Percentiles rank a stretch among this genome's conserved stretches.
These are phyloP conservation scores for Escarpia spicata DNA, from an alignment of 2,888 invertebrate genomes.

Conservation along the genomic window DNA sequence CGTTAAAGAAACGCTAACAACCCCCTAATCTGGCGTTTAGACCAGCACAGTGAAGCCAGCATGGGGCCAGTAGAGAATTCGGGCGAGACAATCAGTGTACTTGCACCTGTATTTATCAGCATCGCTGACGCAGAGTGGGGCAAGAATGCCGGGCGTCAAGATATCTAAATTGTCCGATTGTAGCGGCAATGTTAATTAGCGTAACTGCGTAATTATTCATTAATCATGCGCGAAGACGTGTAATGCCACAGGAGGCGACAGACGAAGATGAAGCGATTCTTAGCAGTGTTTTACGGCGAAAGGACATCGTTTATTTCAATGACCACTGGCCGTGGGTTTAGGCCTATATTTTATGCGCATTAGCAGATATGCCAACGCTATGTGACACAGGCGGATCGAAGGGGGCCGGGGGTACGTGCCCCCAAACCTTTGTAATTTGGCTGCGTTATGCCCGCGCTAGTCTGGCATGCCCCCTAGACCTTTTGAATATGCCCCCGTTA, in stretches of 20 bases:
- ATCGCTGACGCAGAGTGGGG: background rate
- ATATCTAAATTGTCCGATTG: background rate
- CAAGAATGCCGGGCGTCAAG: background rate
- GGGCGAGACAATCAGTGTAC: background rate
- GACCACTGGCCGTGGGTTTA: background rate
- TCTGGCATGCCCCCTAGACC: too few relatives aligned
- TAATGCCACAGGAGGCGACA: background rate
- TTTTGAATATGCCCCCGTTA: too few relatives aligned
- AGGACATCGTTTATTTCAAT: background rate
- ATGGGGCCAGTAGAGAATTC: background rate
- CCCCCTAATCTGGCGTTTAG: conserved; percentile 12
- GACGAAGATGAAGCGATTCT: background rate
- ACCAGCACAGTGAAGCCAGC: background rate
- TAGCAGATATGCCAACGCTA: too few relatives aligned
- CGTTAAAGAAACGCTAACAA: background rate
- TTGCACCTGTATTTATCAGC: background rate
- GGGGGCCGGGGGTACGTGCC: too few relatives aligned
- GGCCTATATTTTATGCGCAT: too few relatives aligned
- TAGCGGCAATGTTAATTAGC: background rate
- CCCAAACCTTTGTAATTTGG: too few relatives aligned
- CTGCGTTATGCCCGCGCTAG: too few relatives aligned
- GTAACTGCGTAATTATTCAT: background rate
- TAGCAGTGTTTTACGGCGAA: too few relatives aligned
- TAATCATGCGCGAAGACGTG: background rate
- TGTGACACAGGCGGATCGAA: too few relatives aligned